phyloP scores from a whole-genome alignment of 2,113 vertebrate genomes.

The Hemicordylus capensis region DNA sequence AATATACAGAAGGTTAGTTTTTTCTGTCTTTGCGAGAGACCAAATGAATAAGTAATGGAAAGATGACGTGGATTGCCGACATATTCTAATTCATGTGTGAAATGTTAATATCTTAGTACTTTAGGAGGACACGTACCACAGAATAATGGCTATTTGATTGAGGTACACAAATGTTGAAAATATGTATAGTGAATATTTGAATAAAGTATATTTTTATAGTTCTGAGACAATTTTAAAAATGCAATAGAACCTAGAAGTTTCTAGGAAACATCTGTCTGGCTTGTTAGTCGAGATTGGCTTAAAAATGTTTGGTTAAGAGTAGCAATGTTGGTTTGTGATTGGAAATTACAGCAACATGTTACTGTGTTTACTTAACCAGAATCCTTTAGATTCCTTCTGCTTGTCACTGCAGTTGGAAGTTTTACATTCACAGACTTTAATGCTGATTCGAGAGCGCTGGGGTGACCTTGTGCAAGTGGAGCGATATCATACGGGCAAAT shows the following conservation, averaged over 20 bases:
- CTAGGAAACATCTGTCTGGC: too few relatives aligned
- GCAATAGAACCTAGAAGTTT: not conserved
- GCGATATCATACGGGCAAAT: slow-evolving; percentile 92
- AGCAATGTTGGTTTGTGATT: not conserved
- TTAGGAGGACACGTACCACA: too few relatives aligned
- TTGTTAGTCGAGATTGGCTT: not conserved
- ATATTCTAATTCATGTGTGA: not conserved
- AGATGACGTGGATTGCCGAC: not conserved
- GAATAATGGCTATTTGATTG: not conserved
- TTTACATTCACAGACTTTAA: slow-evolving; percentile 94
- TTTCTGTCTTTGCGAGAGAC: not conserved
- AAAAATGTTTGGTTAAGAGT: not conserved
- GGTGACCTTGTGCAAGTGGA: slow-evolving; percentile 99
- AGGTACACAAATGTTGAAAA: not conserved
- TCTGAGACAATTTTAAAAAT: too few relatives aligned
- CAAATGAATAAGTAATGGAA: not conserved
- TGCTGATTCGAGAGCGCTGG: slow-evolving; percentile 97
- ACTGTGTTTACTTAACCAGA: slow-evolving; percentile 79
- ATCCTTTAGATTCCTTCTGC: slow-evolving; percentile 92
- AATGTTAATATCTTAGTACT: not conserved
- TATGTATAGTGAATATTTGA: not conserved
- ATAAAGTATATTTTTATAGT: not conserved
- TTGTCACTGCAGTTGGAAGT: slow-evolving; percentile 97
- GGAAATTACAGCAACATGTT: not conserved
- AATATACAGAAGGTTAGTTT: not conserved